Conservation (phyloP, 2,797 vertebrate genomes). For the Morus bassanus region DNA sequence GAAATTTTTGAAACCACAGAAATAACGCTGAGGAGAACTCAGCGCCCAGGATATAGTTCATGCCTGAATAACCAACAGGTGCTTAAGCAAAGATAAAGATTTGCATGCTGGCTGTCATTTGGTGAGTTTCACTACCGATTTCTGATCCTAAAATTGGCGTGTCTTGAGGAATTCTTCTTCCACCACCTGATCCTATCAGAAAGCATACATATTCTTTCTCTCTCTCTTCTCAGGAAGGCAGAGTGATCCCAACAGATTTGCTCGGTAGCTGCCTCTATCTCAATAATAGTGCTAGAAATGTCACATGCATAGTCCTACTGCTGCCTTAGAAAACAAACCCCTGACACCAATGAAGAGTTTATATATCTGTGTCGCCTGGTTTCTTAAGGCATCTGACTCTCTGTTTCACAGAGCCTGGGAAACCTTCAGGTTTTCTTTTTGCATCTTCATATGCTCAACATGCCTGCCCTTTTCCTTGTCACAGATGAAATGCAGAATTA, state of each 20-base stretch:
- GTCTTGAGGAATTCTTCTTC: neutral
- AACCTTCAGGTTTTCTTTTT: slow-evolving; percentile 14
- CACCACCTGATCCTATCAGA: neutral
- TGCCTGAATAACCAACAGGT: slow-evolving; percentile 45
- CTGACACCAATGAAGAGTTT: neutral
- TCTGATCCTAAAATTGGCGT: neutral
- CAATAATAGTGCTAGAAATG: neutral
- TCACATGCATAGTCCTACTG: neutral
- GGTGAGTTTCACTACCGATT: neutral
- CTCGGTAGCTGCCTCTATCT: neutral
- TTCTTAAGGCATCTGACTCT: neutral
- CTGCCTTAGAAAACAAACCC: neutral
- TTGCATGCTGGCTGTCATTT: neutral
- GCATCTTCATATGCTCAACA: neutral
- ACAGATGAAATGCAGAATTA: neutral
- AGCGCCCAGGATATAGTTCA: neutral
- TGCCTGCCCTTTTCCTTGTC: neutral
- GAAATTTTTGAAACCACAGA: neutral
- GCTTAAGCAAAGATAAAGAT: neutral
- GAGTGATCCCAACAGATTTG: neutral
- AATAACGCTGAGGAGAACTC: neutral
- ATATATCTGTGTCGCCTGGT: neutral
- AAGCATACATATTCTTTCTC: neutral
- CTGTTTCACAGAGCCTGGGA: slow-evolving; percentile 14
- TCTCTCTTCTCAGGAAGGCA: neutral